These are phyloP conservation scores for Epirrhoe tristata DNA, from an alignment of 2,888 invertebrate species.

Conservation along the genomic window DNA sequence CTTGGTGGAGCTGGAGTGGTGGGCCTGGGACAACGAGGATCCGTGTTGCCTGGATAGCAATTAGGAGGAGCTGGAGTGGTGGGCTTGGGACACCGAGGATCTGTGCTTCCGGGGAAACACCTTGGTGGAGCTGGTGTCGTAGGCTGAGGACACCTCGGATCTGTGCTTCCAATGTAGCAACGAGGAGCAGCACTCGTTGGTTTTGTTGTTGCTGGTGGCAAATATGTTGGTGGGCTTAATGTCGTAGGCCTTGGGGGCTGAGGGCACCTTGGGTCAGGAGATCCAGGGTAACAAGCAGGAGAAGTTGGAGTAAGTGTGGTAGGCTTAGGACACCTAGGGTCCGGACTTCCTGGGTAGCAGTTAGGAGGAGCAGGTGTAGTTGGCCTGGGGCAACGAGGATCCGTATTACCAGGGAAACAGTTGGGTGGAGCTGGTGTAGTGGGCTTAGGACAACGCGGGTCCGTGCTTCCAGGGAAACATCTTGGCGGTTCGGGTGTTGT, in stretches of 20 bases:
- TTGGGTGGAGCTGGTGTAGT: conserved; percentile 10
- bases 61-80: conserved; percentile 56
- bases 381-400: conserved; percentile 57
- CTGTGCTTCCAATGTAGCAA: no score
- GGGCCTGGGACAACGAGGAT: conserved; percentile 56
- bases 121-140: conserved; percentile 48
- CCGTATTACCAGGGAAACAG: conserved; percentile 61
- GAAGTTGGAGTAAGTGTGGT: neutral
- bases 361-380: conserved; percentile 19
- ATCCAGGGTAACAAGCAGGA: conserved; percentile 46
- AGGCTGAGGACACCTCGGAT: no score
- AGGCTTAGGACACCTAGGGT: conserved; percentile 47
- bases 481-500: conserved; percentile 37
- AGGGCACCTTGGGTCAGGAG: conserved; percentile 40
- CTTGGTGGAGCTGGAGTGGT: conserved; percentile 51
- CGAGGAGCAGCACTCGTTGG: conserved; percentile 54
- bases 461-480: conserved; percentile 49
- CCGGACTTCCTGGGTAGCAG: conserved; percentile 42
- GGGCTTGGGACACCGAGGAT: conserved; percentile 59
- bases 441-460: conserved; percentile 32
- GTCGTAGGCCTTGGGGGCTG: conserved; percentile 57
- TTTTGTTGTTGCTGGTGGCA: conserved; percentile 42
- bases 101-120: conserved; percentile 62
- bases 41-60: conserved; percentile 60
- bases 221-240: conserved; percentile 47